phyloP scores from a whole-genome alignment of 2,888 invertebrate species.

The Scaptomyza flava region DNA sequence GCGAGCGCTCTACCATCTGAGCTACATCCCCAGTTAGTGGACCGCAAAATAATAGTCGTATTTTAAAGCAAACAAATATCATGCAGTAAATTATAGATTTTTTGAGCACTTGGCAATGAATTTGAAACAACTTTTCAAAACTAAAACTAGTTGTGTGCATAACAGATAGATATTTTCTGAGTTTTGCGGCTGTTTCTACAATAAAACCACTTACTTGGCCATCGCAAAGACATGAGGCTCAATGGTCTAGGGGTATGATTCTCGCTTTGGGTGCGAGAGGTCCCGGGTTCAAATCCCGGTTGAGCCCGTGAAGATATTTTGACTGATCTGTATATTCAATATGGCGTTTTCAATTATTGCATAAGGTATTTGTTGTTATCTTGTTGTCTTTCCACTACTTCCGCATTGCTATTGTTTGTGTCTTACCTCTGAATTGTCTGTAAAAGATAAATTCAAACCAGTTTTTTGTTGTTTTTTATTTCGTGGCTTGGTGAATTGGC shows the following conservation, averaged over 20 bases:
- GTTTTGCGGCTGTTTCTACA: conserved; percentile 12
- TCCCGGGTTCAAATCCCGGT: conserved; percentile 88
- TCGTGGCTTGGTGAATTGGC: not conserved
- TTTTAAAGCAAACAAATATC: conserved; percentile 19
- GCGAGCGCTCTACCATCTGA: conserved; percentile 85
- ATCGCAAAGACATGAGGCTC: conserved; percentile 73
- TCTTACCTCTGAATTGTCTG: not conserved
- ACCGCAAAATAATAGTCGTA: rapidly evolving
- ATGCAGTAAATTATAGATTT: conserved; percentile 7
- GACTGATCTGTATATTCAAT: not conserved
- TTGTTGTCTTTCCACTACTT: not conserved
- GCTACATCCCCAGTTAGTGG: conserved; percentile 83
- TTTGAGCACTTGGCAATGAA: conserved; percentile 29
- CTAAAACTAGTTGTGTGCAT: conserved; percentile 51
- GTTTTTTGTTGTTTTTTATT: conserved; percentile 13
- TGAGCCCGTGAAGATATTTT: conserved; percentile 83
- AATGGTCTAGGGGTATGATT: conserved; percentile 87
- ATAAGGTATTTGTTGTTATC: not conserved
- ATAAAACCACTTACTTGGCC: conserved; percentile 13
- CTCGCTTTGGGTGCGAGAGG: conserved; percentile 88
- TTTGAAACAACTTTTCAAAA: conserved; percentile 13
- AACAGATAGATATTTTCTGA: conserved; percentile 13
- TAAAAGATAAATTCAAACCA: conserved; percentile 9
- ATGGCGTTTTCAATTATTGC: no score
- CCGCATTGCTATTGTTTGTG: no score